Conservation (phyloP, 2,113 vertebrate genomes). For the Mixornis gularis region DNA sequence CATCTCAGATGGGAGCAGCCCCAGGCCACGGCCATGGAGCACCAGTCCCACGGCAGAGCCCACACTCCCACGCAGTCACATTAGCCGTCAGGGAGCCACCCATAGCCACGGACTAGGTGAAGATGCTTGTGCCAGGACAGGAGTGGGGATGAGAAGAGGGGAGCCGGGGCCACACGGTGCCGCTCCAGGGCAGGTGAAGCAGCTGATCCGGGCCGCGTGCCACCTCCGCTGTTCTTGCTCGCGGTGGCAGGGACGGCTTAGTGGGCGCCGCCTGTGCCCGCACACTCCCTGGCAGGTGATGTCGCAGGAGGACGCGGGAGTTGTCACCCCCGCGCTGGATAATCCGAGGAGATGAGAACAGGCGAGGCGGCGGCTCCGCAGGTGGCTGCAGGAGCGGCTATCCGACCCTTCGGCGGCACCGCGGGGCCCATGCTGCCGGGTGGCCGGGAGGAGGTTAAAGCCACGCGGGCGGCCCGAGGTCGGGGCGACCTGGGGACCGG, state of each 20-base stretch:
- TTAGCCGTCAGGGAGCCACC: background rate
- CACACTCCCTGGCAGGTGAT: conserved; percentile 9
- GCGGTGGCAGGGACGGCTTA: background rate
- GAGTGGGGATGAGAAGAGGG: background rate
- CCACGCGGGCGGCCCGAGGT: background rate
- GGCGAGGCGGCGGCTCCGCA: background rate
- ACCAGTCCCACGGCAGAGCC: background rate
- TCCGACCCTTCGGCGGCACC: background rate
- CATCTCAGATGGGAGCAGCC: background rate
- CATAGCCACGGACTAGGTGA: background rate
- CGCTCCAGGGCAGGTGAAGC: background rate
- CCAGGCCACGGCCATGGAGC: rapidly evolving
- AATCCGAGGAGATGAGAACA: background rate
- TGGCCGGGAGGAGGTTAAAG: background rate
- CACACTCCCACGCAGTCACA: background rate
- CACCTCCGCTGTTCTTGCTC: background rate
- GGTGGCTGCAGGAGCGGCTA: background rate
- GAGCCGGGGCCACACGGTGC: background rate
- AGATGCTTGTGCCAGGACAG: background rate
- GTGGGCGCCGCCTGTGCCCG: background rate
- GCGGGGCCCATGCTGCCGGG: background rate
- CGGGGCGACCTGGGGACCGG: background rate
- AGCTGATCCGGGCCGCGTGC: background rate
- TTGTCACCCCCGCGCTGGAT: background rate
- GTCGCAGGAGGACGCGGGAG: background rate